Evolutionary conservation across 2,113 vertebrate genomes (phyloP).

Genomic region (Rhombomys opimus): DNA sequence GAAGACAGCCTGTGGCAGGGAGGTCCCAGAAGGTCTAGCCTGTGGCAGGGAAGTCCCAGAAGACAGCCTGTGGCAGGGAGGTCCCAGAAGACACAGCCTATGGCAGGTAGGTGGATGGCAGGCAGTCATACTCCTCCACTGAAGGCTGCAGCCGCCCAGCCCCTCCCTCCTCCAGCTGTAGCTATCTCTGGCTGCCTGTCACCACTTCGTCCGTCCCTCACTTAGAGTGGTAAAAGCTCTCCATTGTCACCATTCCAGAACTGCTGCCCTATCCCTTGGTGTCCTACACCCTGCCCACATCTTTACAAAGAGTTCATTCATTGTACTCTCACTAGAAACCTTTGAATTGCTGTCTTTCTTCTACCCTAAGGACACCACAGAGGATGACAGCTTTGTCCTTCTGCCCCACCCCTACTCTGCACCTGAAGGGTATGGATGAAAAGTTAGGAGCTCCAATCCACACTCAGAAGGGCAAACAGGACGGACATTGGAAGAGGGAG

Average conservation of each 20-base stretch:
- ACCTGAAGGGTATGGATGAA: not conserved
- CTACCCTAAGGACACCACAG: not conserved
- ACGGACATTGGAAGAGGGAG: too few relatives aligned
- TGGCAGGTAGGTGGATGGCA: rapidly evolving
- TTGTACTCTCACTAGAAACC: not conserved
- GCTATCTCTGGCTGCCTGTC: not conserved
- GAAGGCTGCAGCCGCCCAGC: not conserved
- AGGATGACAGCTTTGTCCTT: not conserved
- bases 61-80: too few relatives aligned
- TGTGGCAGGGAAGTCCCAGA: too few relatives aligned
- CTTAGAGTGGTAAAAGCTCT: not conserved
- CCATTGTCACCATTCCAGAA: not conserved
- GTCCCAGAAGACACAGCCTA: too few relatives aligned
- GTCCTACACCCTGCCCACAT: not conserved
- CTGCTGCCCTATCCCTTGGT: not conserved
- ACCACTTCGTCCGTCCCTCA: not conserved
- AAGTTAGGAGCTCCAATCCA: not conserved
- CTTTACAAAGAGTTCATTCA: not conserved
- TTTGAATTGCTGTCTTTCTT: not conserved
- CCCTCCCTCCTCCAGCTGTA: not conserved
- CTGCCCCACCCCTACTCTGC: not conserved
- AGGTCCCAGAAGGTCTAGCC: too few relatives aligned
- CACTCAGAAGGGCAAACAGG: too few relatives aligned
- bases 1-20: too few relatives aligned
- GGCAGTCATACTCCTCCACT: not conserved